Percentiles rank a stretch among this genome's conserved stretches.
Conservation (phyloP, 2,888 invertebrate species). For the Pecten maximus region DNA sequence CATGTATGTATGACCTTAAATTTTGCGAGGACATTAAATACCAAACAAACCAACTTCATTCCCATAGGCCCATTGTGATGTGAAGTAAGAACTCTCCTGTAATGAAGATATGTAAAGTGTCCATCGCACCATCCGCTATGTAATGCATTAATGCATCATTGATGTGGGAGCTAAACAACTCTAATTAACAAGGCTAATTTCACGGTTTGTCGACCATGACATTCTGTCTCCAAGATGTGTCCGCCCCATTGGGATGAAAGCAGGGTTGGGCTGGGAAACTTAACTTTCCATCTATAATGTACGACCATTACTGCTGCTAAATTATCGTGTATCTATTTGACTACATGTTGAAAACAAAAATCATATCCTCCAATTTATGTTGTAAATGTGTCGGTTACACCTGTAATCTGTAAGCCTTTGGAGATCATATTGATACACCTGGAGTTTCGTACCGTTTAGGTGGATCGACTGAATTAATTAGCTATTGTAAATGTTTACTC, state of each 20-base stretch:
- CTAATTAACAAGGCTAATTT: conserved; percentile 15
- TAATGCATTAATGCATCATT: not conserved
- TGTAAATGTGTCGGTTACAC: conserved; percentile 6
- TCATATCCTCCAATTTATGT: not conserved
- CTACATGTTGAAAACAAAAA: not conserved
- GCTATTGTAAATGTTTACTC: not conserved
- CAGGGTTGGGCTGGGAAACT: not conserved
- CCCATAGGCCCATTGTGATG: not conserved
- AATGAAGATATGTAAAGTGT: not conserved
- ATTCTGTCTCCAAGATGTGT: not conserved
- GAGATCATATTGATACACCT: not conserved
- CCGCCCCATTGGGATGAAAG: not conserved
- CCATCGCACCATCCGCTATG: not conserved
- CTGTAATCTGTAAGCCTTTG: conserved; percentile 4
- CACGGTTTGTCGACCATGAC: not conserved
- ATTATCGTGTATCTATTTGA: not conserved
- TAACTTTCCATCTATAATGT: not conserved
- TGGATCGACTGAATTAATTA: not conserved
- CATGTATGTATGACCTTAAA: no score
- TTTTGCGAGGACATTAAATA: not conserved
- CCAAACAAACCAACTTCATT: not conserved
- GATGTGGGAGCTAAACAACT: not conserved
- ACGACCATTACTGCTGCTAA: not conserved
- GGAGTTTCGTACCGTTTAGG: not conserved
- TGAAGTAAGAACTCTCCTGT: not conserved